Percentiles rank a stretch among this genome's conserved stretches.
Evolutionary conservation across 2,113 vertebrate species (phyloP).

Genomic region (Apeltes quadracus): DNA sequence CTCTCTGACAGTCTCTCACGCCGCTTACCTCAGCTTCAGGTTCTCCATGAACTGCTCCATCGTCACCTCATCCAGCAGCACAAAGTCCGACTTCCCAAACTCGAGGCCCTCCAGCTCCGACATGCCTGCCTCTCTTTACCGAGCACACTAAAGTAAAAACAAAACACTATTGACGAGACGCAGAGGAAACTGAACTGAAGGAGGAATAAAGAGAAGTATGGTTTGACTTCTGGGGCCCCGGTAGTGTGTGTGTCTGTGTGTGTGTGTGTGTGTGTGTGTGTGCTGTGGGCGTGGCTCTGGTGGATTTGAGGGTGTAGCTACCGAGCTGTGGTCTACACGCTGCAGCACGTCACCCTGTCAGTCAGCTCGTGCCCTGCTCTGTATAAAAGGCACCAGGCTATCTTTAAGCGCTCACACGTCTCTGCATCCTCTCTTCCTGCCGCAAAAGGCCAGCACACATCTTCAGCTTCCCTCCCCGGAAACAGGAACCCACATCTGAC

Average conservation of each 20-base stretch:
- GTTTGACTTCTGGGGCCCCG: conserved; percentile 40
- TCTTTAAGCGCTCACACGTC: conserved; percentile 50
- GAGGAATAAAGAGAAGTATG: conserved; percentile 65
- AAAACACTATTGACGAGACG: not conserved
- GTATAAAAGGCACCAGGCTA: conserved; percentile 49
- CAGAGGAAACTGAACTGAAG: conserved; percentile 47
- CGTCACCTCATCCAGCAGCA: conserved; percentile 91
- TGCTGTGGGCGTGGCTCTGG: conserved; percentile 70
- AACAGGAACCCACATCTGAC: conserved; percentile 17
- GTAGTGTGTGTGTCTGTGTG: conserved; percentile 47
- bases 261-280: conserved; percentile 10
- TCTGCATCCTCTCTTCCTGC: conserved; percentile 73
- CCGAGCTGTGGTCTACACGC: conserved; percentile 68
- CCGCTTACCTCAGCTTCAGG: conserved; percentile 88
- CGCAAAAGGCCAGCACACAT: not conserved
- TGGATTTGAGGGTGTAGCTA: conserved; percentile 49
- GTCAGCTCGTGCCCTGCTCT: conserved; percentile 36
- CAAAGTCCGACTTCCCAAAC: conserved; percentile 91
- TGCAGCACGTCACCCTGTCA: conserved; percentile 73
- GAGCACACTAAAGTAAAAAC: not conserved
- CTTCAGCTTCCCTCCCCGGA: conserved; percentile 10
- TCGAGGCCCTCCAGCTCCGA: conserved; percentile 89
- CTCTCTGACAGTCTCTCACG: conserved; percentile 7
- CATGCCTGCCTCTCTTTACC: conserved; percentile 72
- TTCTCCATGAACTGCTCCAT: conserved; percentile 95